These are phyloP conservation scores for Philotrypesis tridentata DNA, from an alignment of 1,140 invertebrate genomes.

Conservation along the genomic window DNA sequence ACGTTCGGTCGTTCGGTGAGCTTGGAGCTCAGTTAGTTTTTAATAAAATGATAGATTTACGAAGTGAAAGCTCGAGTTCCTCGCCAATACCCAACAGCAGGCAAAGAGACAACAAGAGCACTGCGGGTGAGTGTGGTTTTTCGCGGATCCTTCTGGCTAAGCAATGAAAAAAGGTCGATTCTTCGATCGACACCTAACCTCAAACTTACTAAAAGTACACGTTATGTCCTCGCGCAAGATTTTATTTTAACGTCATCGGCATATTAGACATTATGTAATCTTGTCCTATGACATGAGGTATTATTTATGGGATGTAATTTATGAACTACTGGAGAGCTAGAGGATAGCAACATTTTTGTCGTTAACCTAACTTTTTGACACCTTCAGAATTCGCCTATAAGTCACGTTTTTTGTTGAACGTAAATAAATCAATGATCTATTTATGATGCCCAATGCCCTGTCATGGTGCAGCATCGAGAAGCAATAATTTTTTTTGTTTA, in stretches of 20 bases:
- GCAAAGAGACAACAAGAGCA: conserved; percentile 53
- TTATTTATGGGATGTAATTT: neutral
- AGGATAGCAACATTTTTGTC: conserved; percentile 17
- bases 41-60: conserved; percentile 66
- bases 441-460: neutral
- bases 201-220: conserved; percentile 13
- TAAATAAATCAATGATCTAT: neutral
- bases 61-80: conserved; percentile 49
- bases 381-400: neutral
- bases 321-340: neutral
- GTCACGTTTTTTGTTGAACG: conserved; percentile 20
- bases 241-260: conserved; percentile 31
- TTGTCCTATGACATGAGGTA: neutral
- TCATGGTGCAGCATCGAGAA: neutral
- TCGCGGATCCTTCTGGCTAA: neutral
- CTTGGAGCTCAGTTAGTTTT: conserved; percentile 25
- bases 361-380: conserved; percentile 39
- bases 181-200: conserved; percentile 34
- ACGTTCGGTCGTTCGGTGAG: conserved; percentile 16
- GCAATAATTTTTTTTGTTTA: neutral
- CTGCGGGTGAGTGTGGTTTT: conserved; percentile 56
- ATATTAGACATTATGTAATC: conserved; percentile 35
- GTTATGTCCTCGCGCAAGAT: neutral
- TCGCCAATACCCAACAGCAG: conserved; percentile 42
- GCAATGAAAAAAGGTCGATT: neutral